Conservation (phyloP, 1,140 invertebrate genomes). For the Brachionus paranguensis region DNA sequence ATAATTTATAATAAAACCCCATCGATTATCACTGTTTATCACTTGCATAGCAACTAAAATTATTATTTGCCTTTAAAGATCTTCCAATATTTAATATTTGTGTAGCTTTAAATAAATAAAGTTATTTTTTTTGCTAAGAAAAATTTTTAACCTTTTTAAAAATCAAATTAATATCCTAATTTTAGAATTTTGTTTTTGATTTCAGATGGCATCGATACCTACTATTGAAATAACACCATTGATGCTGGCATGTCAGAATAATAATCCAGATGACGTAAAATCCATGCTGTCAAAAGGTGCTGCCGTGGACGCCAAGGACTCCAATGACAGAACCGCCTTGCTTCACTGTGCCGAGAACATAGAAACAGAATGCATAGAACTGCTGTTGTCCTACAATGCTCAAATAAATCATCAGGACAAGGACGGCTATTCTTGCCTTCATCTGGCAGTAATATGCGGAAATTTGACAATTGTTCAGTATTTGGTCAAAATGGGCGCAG, state of each 20-base stretch:
- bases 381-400: conserved; percentile 63
- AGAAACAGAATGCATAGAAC: conserved; percentile 58
- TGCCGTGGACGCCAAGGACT: conserved; percentile 62
- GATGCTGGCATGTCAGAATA: conserved; percentile 82
- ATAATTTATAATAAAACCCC: background rate
- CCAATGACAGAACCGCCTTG: conserved; percentile 75
- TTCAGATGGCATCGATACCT: conserved; percentile 4
- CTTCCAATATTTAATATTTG: background rate
- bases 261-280: conserved; percentile 55
- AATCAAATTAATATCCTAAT: background rate
- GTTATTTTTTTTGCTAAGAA: background rate
- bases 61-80: background rate
- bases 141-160: background rate
- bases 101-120: background rate
- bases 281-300: conserved; percentile 42
- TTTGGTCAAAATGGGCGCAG: conserved; percentile 60
- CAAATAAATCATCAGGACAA: conserved; percentile 61
- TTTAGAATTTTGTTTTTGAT: background rate
- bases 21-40: background rate
- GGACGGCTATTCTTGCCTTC: conserved; percentile 85
- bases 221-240: conserved; percentile 63
- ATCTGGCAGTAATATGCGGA: conserved; percentile 61
- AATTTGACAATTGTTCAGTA: conserved; percentile 50
- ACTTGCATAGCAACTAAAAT: background rate
- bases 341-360: conserved; percentile 80